A percentile compares a stretch with the other conserved stretches of the same genome.
phyloP scores from a whole-genome alignment of 1,140 invertebrate species.

The Hydropsyche tenuis region DNA sequence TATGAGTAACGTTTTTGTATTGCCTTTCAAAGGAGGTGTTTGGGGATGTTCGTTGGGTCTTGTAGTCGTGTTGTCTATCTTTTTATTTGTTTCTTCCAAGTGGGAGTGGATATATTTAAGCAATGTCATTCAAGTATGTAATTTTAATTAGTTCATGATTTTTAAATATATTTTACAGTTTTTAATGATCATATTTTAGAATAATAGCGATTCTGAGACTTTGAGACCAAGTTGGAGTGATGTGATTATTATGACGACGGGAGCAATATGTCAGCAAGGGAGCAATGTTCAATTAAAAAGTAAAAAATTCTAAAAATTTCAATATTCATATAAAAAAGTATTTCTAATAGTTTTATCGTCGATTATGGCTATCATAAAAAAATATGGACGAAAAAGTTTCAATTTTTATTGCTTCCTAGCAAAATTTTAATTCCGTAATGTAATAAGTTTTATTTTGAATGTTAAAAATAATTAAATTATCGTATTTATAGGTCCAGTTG shows the following conservation, averaged over 20 bases:
- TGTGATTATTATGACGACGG: slow-evolving; percentile 57
- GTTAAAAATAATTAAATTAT: background rate
- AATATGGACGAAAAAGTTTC: no score
- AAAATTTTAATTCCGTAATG: no score
- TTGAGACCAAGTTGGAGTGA: slow-evolving; percentile 54
- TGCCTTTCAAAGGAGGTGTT: slow-evolving; percentile 67
- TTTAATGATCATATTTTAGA: background rate
- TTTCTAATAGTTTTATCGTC: no score
- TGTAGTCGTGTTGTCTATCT: slow-evolving; percentile 57
- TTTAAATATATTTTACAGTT: background rate
- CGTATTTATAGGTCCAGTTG: slow-evolving; percentile 51
- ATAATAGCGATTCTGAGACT: background rate
- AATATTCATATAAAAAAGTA: no score
- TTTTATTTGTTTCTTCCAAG: slow-evolving; percentile 56
- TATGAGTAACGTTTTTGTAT: slow-evolving; percentile 68
- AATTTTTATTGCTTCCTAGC: no score
- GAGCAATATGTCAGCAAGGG: slow-evolving; percentile 63
- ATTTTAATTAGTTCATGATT: background rate
- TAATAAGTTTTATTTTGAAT: background rate
- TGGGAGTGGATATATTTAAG: slow-evolving; percentile 55
- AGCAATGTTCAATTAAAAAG: slow-evolving; percentile 58
- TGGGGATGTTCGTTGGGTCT: slow-evolving; percentile 65
- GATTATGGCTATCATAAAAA: no score
- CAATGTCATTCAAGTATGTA: no score
- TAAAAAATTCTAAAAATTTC: no score